Base-by-base conservation (phyloP, 2,797 vertebrate genomes). In the Oceanodroma leucorhoa region DNA sequence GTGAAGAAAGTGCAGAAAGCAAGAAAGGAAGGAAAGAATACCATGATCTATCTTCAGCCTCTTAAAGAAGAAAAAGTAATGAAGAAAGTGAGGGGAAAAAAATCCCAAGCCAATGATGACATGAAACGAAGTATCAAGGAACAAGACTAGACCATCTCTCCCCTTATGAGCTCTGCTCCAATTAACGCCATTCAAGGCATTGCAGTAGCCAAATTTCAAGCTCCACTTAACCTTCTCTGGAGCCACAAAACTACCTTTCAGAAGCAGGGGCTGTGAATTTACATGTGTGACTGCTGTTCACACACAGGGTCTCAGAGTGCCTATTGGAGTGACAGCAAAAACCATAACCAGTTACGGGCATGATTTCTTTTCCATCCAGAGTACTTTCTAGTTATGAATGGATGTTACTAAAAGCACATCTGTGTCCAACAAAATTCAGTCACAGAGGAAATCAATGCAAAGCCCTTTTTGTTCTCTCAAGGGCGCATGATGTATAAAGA, bases 391-490 rank as follows among this genome's bases (percentile, higher is more conserved):
- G 61, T 62, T 91, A 85, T 64, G 61, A 94, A 89, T 64, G 76
- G 51, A 73, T 73, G 71, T 73, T 93, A 95, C 78, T 83, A 66
- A 89, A 95, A 92, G 83, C 57, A 73, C 38, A 70, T 70, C 66
- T 84, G 65, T 45, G 48, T 50, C 71, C 67, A 83, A 83, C 71
- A 92, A 93, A 89, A 91, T 61, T 83, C 78, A 83, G 57, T 43
- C 81, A 92, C 64, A 1, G 2, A 91, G 32, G 75, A 93, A 93
- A 91, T 85, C 48, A 94, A 36, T 21, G 55, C 40, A 87, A 93
- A 95, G 51, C 30, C 29, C 40, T 89, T 83, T 89, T 46, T 66
- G 32, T 61, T 69, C 40, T 91, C 57, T 70, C 81, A 70, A 51
- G 17, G 43, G 40, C 0, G 1, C 48, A 72, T 3, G 3, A 58